phyloP scores from a whole-genome alignment of 2,888 invertebrate species.

The Patella depressa region DNA sequence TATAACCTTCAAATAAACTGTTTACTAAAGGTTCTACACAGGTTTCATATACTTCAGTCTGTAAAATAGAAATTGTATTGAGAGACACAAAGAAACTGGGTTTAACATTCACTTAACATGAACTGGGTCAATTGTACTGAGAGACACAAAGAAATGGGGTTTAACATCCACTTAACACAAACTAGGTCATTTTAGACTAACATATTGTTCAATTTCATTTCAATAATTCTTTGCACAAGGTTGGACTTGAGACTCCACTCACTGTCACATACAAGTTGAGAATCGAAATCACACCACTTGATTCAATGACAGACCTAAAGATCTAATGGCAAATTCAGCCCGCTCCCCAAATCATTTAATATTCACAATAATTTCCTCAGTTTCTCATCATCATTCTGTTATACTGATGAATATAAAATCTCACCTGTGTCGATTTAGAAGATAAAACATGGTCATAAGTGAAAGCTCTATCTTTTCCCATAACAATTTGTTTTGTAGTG shows the following conservation, averaged over 20 bases:
- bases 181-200: no score
- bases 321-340: no score
- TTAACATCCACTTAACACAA: no score
- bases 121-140: neutral
- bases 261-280: no score
- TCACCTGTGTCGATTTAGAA: constrained; percentile 79
- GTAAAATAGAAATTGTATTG: constrained; percentile 26
- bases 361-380: constrained; percentile 7
- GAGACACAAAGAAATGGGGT: neutral
- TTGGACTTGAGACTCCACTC: no score
- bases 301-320: no score
- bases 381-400: neutral
- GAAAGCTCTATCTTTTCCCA: constrained; percentile 80
- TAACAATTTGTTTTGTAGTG: constrained; percentile 74
- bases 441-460: constrained; percentile 89
- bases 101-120: no score
- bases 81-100: neutral
- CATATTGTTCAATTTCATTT: no score
- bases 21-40: constrained; percentile 68
- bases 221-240: no score
- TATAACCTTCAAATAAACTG: constrained; percentile 80
- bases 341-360: neutral
- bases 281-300: no score
- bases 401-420: neutral
- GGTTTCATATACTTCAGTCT: constrained; percentile 66